Base-by-base conservation (phyloP, 2,113 vertebrate species). In the Trematomus loennbergii region DNA sequence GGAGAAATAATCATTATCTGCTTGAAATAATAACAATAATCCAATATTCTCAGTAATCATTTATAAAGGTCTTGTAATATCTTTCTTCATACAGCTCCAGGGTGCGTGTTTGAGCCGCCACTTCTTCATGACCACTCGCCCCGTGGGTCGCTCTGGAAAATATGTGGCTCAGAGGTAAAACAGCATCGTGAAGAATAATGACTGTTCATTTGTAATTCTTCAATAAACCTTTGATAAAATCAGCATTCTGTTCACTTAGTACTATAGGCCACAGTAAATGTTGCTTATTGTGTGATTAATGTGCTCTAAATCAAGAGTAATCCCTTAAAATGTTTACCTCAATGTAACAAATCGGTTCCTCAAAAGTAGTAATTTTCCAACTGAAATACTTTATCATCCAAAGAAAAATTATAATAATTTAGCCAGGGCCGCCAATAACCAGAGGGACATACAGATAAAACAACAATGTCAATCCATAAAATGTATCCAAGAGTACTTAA, bases 61-160 rank as follows among this genome's bases (percentile, higher is more conserved):
- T 13, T 46, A 53, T 49, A 8, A 5, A 43, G 20, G 53, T 33
- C 15, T 29, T 13, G 10, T 40, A 33, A 17, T 58, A 3, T 69
- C 2, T 75, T 17, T 82, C 22, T 72, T 4, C 33, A 10, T 40
- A 15, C 52, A 95, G 94, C 74, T 93, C 11, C 58, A 93, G 79
- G 89, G 89, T 5, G 29, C 60, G 5, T 91, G 90, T 87, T 89
- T 96, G 76, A 74, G 80, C 67, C 77, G 84, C 12, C 84, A 12
- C n/a, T 96, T 96, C 86, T 96, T 96, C 84, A 80, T 75, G 12
- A 84, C 73, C 16, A 93, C 87, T 29, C 78, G 72, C 1, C 92
- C 93, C 0, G 92, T 94, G 29, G 84, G 87, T 58, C 87, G 91
- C 6, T 96, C 96, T 36, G 94, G 95, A 33, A 88, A 88, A 82